These are phyloP conservation scores for Eulemur albifrons DNA, from an alignment of 2,797 vertebrate genomes.

Conservation along the genomic window DNA sequence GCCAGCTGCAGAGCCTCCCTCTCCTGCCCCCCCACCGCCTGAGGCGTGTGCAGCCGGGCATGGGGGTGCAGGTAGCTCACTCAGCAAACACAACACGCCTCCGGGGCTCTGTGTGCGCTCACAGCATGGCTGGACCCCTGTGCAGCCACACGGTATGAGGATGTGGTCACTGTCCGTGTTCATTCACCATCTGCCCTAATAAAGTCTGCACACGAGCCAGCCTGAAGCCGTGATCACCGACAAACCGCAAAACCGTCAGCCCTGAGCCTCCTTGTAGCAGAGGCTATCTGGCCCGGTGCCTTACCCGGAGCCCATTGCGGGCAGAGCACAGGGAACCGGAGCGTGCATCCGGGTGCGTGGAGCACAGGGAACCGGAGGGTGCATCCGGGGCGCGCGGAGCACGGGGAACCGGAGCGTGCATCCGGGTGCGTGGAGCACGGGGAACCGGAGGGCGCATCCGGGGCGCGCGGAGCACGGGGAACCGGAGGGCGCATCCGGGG, in stretches of 20 bases:
- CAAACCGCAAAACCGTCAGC: too few species aligned
- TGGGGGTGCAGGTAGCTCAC: not conserved
- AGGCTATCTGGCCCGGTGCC: not conserved
- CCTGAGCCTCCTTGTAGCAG: not conserved
- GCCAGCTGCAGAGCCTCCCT: too few species aligned
- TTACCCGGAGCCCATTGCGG: not conserved
- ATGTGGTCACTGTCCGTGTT: too few species aligned
- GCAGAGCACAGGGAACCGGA: too few species aligned
- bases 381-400: too few species aligned
- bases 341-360: fast-evolving
- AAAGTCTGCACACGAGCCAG: not conserved
- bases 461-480: not conserved
- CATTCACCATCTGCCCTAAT: not conserved
- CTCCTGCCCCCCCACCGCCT: not conserved
- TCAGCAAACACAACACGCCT: not conserved
- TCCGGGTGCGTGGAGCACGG: too few species aligned
- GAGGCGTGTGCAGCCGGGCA: too few species aligned
- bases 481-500: too few species aligned
- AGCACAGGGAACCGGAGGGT: too few species aligned
- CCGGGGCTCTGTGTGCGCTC: not conserved
- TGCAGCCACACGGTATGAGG: not conserved
- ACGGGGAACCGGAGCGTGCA: too few species aligned
- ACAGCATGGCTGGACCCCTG: not conserved
- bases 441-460: too few species aligned
- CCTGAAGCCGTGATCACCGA: not conserved